These are phyloP conservation scores for Acrobeloides nanus DNA, from an alignment of 2,888 invertebrate genomes.

Conservation along the genomic window DNA sequence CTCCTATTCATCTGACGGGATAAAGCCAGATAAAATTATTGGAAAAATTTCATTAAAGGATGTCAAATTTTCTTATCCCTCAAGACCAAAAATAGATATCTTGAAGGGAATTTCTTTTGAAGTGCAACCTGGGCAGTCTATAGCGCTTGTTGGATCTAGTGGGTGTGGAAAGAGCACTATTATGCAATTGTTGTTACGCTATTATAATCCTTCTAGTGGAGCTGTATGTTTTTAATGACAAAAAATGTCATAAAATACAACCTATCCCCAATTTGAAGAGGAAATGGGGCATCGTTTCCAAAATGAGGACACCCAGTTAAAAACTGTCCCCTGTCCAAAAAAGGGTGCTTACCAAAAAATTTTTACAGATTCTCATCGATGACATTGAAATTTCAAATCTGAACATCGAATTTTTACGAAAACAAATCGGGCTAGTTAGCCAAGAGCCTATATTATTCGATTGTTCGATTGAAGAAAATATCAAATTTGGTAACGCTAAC, in stretches of 20 bases:
- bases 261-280: too few species aligned
- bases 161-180: conserved; percentile 39
- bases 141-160: conserved; percentile 42
- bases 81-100: conserved; percentile 54
- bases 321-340: too few species aligned
- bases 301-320: too few species aligned
- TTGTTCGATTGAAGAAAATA: conserved; percentile 57
- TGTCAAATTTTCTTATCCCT: conserved; percentile 57
- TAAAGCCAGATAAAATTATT: conserved; percentile 52
- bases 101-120: conserved; percentile 37
- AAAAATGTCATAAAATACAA: too few species aligned
- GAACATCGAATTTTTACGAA: conserved; percentile 57
- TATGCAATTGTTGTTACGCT: conserved; percentile 38
- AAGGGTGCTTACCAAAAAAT: too few species aligned
- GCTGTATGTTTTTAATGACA: conserved; percentile 13
- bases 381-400: conserved; percentile 55
- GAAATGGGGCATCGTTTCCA: too few species aligned
- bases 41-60: conserved; percentile 56
- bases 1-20: conserved; percentile 51
- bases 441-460: conserved; percentile 63
- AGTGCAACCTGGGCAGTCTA: conserved; percentile 37
- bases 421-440: conserved; percentile 53
- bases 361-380: conserved; percentile 54
- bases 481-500: conserved; percentile 53
- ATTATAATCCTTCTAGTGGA: conserved; percentile 38